Percentiles rank a stretch among this genome's conserved stretches.
Evolutionary conservation across 2,113 vertebrate species (phyloP).

Genomic region (Mesocricetus auratus): DNA sequence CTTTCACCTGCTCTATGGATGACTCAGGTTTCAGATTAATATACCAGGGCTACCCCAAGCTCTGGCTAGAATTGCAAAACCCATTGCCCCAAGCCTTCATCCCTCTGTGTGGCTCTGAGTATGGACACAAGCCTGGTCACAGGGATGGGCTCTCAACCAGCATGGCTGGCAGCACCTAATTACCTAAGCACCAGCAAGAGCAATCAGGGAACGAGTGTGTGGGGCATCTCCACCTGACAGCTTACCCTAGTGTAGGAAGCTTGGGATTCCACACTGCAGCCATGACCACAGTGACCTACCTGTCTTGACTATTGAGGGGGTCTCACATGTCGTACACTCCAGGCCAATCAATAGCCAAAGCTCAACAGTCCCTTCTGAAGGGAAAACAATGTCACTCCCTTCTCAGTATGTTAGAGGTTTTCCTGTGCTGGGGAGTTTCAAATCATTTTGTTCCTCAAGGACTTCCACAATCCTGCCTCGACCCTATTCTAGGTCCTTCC

Average conservation of each 20-base stretch:
- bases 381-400: background rate
- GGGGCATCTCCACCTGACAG: background rate
- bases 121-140: background rate
- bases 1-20: background rate
- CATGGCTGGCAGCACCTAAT: background rate
- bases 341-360: background rate
- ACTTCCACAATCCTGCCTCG: background rate
- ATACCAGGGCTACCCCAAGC: background rate
- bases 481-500: background rate
- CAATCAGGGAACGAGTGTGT: background rate
- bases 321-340: background rate
- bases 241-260: background rate
- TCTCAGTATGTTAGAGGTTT: background rate
- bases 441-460: background rate
- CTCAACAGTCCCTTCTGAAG: background rate
- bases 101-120: background rate
- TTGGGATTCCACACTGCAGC: background rate
- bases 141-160: background rate
- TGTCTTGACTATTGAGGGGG: background rate
- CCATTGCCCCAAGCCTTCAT: background rate
- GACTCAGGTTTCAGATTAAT: background rate
- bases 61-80: background rate
- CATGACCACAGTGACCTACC: background rate
- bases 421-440: background rate
- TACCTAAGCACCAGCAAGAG: too few relatives aligned